A percentile compares a stretch with the other conserved stretches of the same genome.
Evolutionary conservation across 2,888 invertebrate genomes (phyloP).

Genomic region (Ophion slaviceki): DNA sequence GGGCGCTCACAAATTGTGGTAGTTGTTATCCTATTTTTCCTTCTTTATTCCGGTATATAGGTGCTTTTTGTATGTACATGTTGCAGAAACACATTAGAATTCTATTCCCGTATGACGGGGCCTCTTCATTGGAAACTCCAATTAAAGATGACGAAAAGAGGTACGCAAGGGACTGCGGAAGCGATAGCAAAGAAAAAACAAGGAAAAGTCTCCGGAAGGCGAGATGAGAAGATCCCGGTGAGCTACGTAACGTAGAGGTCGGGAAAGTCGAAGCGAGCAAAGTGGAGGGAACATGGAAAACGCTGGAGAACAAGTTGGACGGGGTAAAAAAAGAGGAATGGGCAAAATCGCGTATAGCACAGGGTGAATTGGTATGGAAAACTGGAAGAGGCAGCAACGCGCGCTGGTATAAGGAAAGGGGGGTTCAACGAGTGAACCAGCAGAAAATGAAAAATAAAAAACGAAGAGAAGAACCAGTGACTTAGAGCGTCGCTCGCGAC

Average conservation of each 20-base stretch:
- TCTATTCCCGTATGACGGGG: slow-evolving; percentile 67
- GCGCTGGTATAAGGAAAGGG: background rate
- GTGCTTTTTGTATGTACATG: background rate
- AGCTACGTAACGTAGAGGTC: slow-evolving; percentile 63
- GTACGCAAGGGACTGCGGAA: slow-evolving; percentile 22
- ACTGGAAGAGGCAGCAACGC: too few relatives aligned
- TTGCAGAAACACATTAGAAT: slow-evolving; percentile 64
- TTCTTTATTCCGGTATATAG: background rate
- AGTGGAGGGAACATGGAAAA: slow-evolving; percentile 47
- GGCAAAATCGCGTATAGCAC: too few relatives aligned
- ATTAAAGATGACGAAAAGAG: slow-evolving; percentile 40
- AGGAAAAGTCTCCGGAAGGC: slow-evolving; percentile 37
- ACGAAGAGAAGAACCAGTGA: slow-evolving; percentile 53
- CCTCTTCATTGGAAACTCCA: slow-evolving; percentile 49
- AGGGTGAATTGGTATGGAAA: too few relatives aligned
- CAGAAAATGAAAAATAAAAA: slow-evolving; percentile 24
- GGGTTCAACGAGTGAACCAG: slow-evolving; percentile 29
- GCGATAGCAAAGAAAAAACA: slow-evolving; percentile 38
- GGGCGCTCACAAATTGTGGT: too few relatives aligned
- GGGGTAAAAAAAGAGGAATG: too few relatives aligned
- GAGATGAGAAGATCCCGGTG: slow-evolving; percentile 52
- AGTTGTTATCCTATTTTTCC: background rate
- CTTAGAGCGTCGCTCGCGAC: slow-evolving; percentile 69
- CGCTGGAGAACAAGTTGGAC: too few relatives aligned
- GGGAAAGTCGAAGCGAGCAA: slow-evolving; percentile 62